These are phyloP conservation scores for Mesocentrotus franciscanus DNA, from an alignment of 53 echinoderm and acorn worm genomes.

Conservation along the genomic window DNA sequence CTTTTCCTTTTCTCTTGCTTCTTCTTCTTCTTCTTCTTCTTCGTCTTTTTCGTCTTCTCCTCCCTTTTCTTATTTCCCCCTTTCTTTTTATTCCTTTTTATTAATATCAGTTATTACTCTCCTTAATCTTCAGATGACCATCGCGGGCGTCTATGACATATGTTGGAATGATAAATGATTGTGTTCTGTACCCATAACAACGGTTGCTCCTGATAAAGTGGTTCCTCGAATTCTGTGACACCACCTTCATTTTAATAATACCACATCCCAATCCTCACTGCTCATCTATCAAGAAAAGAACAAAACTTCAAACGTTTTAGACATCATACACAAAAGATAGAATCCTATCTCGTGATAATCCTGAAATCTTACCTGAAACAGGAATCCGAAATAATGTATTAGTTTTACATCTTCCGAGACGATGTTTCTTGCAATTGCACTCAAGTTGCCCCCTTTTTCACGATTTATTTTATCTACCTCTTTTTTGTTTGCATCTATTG, in stretches of 20 bases:
- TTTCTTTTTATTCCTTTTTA: background rate
- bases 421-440: background rate
- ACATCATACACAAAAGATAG: background rate
- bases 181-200: background rate
- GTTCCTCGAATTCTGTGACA: background rate
- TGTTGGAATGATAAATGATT: background rate
- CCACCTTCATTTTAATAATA: background rate
- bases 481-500: too few species aligned
- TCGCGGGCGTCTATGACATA: background rate
- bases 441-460: background rate
- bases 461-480: too few species aligned
- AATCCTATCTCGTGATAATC: background rate
- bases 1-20: too few species aligned
- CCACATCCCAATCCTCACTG: constrained; percentile 14
- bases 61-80: background rate
- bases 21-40: too few species aligned
- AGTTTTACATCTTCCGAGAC: background rate
- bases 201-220: background rate
- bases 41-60: too few species aligned
- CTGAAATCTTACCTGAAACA: background rate
- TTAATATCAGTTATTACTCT: background rate
- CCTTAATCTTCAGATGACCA: background rate
- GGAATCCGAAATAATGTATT: background rate
- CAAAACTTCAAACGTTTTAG: background rate
- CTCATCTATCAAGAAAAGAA: background rate